phyloP scores from a whole-genome alignment of 1,140 invertebrate genomes.

The Melipona quadrifasciata region DNA sequence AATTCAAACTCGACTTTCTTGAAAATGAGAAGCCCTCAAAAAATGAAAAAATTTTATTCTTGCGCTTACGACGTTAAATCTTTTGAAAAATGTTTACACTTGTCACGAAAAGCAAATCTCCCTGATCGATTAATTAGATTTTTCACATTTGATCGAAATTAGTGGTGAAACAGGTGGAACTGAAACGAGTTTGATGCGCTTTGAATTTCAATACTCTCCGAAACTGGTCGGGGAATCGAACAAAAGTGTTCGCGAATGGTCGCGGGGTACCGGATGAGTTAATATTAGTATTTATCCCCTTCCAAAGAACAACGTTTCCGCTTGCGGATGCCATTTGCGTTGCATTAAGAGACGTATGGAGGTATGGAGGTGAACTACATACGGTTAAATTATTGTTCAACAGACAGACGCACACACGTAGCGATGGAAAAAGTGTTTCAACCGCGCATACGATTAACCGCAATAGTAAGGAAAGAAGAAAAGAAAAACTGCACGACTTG shows the following conservation, averaged over 20 bases:
- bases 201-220: background rate
- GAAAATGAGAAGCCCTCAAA: too few species aligned
- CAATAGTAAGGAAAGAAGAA: background rate
- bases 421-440: constrained; percentile 19
- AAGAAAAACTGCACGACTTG: too few species aligned
- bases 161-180: too few species aligned
- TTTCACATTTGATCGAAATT: too few species aligned
- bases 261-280: constrained; percentile 24
- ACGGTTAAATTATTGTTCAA: constrained; percentile 29
- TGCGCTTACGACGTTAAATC: too few species aligned
- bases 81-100: too few species aligned
- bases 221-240: background rate
- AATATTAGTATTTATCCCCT: constrained; percentile 46
- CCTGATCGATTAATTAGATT: too few species aligned
- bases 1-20: too few species aligned
- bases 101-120: too few species aligned
- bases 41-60: too few species aligned
- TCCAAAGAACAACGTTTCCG: constrained; percentile 42
- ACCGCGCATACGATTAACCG: constrained; percentile 19
- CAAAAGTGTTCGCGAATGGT: background rate
- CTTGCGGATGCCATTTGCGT: constrained; percentile 31
- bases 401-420: background rate
- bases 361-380: constrained; percentile 30
- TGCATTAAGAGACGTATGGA: constrained; percentile 18
- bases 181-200: too few species aligned